Percentiles rank a stretch among this genome's conserved stretches.
Evolutionary conservation across 2,797 vertebrate species (phyloP).

Genomic region (Onychomys arenicola): DNA sequence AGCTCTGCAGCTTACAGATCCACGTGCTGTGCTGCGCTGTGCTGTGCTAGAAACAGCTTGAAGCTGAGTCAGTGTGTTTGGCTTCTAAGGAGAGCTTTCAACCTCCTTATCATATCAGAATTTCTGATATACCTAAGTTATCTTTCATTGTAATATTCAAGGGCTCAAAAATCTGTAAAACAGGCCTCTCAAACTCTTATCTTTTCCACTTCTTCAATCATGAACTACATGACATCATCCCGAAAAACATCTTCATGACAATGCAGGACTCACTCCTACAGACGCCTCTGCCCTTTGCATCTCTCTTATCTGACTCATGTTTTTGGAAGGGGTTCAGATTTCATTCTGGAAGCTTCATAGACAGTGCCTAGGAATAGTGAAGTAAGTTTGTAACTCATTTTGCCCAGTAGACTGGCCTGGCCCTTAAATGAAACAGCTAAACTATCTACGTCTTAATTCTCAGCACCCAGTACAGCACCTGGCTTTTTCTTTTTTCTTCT

Average conservation of each 20-base stretch:
- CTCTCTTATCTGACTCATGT: constrained; percentile 9
- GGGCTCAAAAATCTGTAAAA: not conserved
- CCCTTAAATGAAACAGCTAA: not conserved
- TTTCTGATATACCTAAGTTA: not conserved
- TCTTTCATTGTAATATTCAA: not conserved
- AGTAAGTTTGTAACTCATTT: not conserved
- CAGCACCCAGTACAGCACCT: not conserved
- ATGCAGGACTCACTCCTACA: not conserved
- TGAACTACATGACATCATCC: not conserved
- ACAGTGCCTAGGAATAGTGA: constrained; percentile 39
- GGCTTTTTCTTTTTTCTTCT: not conserved
- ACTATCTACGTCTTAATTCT: not conserved
- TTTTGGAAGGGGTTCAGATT: constrained; percentile 43
- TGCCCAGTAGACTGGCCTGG: not conserved
- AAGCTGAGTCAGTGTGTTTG: not conserved
- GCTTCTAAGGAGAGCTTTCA: not conserved
- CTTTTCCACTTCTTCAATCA: not conserved
- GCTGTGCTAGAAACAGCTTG: not conserved
- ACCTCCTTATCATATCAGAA: not conserved
- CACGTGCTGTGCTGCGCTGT: not conserved
- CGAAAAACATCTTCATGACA: not conserved
- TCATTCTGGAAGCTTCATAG: not conserved
- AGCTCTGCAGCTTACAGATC: not conserved
- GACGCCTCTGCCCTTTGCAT: not conserved
- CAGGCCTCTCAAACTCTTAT: not conserved